Evolutionary conservation across 2,888 invertebrate genomes (phyloP).

Genomic region (Trachelus stipa): DNA sequence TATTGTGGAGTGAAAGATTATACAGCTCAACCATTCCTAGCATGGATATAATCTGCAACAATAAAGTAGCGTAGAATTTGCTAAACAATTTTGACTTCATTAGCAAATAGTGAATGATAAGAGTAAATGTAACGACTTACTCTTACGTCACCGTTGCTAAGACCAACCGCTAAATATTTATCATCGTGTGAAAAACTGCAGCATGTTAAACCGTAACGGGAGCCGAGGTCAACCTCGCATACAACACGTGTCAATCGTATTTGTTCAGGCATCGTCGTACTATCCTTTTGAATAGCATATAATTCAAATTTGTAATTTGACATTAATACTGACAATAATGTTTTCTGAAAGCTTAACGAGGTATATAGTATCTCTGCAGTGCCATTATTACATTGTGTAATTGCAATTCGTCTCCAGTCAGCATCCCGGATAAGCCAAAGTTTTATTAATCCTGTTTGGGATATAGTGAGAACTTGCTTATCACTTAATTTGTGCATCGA

Average conservation of each 20-base stretch:
- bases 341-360: constrained; percentile 44
- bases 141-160: constrained; percentile 73
- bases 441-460: constrained; percentile 42
- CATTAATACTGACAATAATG: constrained; percentile 45
- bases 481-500: constrained; percentile 44
- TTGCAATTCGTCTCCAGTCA: constrained; percentile 27
- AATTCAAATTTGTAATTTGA: constrained; percentile 38
- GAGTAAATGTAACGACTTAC: constrained; percentile 64
- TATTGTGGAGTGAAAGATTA: constrained; percentile 48
- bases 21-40: constrained; percentile 30
- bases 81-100: not conserved
- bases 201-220: constrained; percentile 39
- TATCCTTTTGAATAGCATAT: constrained; percentile 37
- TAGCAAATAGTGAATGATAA: not conserved
- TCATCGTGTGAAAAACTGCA: constrained; percentile 70
- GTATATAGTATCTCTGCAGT: constrained; percentile 31
- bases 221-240: constrained; percentile 18
- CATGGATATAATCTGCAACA: constrained; percentile 52
- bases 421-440: constrained; percentile 44
- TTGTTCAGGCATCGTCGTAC: constrained; percentile 12
- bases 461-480: constrained; percentile 44
- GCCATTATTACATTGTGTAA: constrained; percentile 6
- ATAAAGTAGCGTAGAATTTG: constrained; percentile 2
- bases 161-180: constrained; percentile 73
- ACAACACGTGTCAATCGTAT: constrained; percentile 25